phyloP scores from a whole-genome alignment of 1,140 invertebrate genomes.

The Holcopasites calliopsidis region DNA sequence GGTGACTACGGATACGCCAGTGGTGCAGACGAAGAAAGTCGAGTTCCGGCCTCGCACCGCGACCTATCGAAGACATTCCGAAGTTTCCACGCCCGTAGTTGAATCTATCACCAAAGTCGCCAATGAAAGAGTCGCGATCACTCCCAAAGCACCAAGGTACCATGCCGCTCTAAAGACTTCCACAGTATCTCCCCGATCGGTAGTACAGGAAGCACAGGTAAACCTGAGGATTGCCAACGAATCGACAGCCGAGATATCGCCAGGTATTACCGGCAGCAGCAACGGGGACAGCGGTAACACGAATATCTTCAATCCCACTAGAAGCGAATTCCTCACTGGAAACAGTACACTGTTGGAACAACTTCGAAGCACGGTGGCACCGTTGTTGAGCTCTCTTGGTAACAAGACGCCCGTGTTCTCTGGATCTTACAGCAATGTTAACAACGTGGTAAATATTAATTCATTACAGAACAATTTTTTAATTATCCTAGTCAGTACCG shows the following conservation, averaged over 20 bases:
- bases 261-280: slow-evolving; percentile 65
- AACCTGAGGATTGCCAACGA: slow-evolving; percentile 66
- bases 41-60: slow-evolving; percentile 73
- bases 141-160: slow-evolving; percentile 60
- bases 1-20: slow-evolving; percentile 29
- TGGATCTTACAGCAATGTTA: slow-evolving; percentile 70
- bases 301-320: slow-evolving; percentile 75
- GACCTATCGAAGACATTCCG: slow-evolving; percentile 75
- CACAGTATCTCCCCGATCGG: slow-evolving; percentile 52
- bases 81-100: slow-evolving; percentile 52
- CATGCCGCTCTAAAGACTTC: slow-evolving; percentile 40
- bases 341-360: slow-evolving; percentile 73
- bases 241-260: slow-evolving; percentile 10
- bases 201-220: slow-evolving; percentile 63
- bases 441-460: slow-evolving; percentile 66
- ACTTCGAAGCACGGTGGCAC: slow-evolving; percentile 76
- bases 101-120: slow-evolving; percentile 18
- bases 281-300: slow-evolving; percentile 67
- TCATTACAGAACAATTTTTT: not conserved
- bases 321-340: slow-evolving; percentile 61
- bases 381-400: slow-evolving; percentile 70
- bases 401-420: slow-evolving; percentile 72
- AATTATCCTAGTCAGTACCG: too few species aligned
- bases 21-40: slow-evolving; percentile 33
- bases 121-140: slow-evolving; percentile 64